A percentile compares a stretch with the other conserved stretches of the same genome.
Conservation (phyloP, 2,888 invertebrate genomes). For the Pristionchus mayeri region DNA sequence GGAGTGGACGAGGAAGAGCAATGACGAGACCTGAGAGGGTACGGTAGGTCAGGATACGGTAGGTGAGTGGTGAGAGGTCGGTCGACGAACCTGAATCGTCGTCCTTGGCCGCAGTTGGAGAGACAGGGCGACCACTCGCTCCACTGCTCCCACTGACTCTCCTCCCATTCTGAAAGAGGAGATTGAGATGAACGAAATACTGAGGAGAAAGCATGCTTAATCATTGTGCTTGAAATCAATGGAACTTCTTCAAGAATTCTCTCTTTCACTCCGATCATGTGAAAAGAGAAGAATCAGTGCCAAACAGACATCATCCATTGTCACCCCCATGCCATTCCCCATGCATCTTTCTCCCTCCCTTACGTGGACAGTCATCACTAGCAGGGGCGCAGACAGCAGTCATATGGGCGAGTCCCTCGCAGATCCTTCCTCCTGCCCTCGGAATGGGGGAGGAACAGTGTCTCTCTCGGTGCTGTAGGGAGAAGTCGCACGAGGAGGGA, state of each 20-base stretch:
- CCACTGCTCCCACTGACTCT: conserved; percentile 73
- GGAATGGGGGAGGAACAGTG: conserved; percentile 65
- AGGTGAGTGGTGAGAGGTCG: not conserved
- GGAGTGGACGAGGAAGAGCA: conserved; percentile 56
- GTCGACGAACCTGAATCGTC: conserved; percentile 39
- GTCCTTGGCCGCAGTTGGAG: conserved; percentile 49
- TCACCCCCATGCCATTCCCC: too few relatives aligned
- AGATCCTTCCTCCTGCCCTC: conserved; percentile 60
- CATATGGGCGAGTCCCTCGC: conserved; percentile 69
- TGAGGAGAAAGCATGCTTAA: too few relatives aligned
- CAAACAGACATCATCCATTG: too few relatives aligned
- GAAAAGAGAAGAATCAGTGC: not conserved
- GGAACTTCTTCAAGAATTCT: too few relatives aligned
- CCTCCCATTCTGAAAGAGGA: conserved; percentile 63
- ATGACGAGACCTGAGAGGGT: not conserved
- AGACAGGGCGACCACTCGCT: conserved; percentile 71
- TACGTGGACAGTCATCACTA: conserved; percentile 54
- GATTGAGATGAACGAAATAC: too few relatives aligned
- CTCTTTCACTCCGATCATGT: not conserved
- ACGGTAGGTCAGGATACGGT: not conserved
- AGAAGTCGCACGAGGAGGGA: conserved; percentile 69
- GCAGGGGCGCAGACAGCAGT: conserved; percentile 62
- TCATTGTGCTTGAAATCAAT: too few relatives aligned
- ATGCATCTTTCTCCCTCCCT: too few relatives aligned
- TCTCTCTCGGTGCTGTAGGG: conserved; percentile 67